Percentiles rank a stretch among this genome's conserved stretches.
phyloP scores from a whole-genome alignment of 2,113 vertebrate genomes.

The Phycodurus eques region DNA sequence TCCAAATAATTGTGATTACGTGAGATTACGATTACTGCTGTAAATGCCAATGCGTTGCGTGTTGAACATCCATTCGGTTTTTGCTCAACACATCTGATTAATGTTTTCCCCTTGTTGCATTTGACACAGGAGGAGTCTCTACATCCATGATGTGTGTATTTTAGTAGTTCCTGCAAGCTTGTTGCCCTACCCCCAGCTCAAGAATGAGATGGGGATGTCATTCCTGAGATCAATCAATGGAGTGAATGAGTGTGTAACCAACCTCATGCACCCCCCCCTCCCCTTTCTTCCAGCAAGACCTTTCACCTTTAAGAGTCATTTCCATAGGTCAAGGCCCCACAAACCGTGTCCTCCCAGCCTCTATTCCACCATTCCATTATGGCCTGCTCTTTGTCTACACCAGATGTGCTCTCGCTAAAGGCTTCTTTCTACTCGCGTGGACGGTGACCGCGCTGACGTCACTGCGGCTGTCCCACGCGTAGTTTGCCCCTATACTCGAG shows the following conservation, averaged over 20 bases:
- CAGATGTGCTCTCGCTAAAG: conserved; percentile 58
- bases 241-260: conserved; percentile 1
- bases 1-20: not conserved
- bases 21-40: too few species aligned
- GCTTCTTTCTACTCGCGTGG: too few species aligned
- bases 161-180: not conserved
- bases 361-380: conserved; percentile 30
- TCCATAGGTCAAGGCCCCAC: conserved; percentile 68
- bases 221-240: conserved; percentile 4
- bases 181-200: conserved; percentile 24
- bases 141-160: not conserved
- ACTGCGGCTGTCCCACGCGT: too few species aligned
- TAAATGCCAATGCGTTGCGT: not conserved
- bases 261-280: not conserved
- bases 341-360: conserved; percentile 2
- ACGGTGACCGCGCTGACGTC: too few species aligned
- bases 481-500: too few species aligned
- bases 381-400: conserved; percentile 55
- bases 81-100: too few species aligned
- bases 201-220: not conserved
- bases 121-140: not conserved
- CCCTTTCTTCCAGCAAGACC: conserved; percentile 29
- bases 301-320: conserved; percentile 54
- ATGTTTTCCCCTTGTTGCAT: not conserved
- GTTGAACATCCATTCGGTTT: not conserved